Conservation (phyloP, 2,797 vertebrate genomes). For the Amazona ochrocephala region DNA sequence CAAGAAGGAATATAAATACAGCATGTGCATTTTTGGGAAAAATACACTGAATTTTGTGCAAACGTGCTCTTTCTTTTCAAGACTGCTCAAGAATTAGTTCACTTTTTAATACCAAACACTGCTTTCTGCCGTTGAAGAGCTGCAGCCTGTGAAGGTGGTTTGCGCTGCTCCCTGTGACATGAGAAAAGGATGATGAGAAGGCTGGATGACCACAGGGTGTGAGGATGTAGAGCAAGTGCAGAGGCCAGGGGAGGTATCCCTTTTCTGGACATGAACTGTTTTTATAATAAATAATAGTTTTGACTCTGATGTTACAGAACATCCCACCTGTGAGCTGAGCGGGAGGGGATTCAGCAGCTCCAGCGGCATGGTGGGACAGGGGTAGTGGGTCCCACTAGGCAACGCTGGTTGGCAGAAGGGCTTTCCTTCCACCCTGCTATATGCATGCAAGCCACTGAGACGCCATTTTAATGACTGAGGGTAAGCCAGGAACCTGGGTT, state of each 20-base stretch:
- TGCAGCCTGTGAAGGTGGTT: not conserved
- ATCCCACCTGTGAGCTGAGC: not conserved
- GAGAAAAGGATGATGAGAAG: not conserved
- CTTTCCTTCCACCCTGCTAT: not conserved
- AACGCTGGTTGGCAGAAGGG: fast-evolving
- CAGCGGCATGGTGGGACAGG: fast-evolving
- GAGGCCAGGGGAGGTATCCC: not conserved
- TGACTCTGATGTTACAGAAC: not conserved
- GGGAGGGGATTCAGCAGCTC: not conserved
- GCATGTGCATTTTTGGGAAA: not conserved
- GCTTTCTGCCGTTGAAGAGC: not conserved
- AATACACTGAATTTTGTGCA: not conserved
- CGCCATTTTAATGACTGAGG: not conserved
- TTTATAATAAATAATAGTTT: slow-evolving; percentile 12
- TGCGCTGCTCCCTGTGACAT: not conserved
- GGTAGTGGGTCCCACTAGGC: fast-evolving
- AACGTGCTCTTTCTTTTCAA: not conserved
- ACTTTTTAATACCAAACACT: not conserved
- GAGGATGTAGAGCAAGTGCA: fast-evolving
- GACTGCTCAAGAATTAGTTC: not conserved
- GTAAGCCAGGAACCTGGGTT: not conserved
- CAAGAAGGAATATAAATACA: not conserved
- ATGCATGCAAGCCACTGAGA: fast-evolving
- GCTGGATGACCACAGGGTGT: fast-evolving
- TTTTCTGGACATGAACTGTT: not conserved